Evolutionary conservation across 2,888 invertebrate genomes (phyloP), one percentile per base, ranked within the genome.

Genomic region (Erebia ligea): DNA sequence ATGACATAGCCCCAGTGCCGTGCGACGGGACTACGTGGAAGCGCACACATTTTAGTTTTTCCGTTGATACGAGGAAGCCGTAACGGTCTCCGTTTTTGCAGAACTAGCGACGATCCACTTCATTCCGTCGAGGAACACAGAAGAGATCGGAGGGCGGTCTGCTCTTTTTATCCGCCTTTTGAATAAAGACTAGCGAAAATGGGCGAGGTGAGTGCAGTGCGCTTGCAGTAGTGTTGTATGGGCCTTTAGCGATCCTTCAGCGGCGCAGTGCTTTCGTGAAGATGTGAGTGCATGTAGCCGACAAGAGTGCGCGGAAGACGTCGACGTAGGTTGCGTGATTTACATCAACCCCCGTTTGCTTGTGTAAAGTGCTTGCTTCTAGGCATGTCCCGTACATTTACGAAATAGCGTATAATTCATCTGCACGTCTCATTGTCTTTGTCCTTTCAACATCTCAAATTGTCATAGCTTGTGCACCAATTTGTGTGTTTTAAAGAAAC

Each of bases 171-270:
- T 88, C 89, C 90, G 89, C 90, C 91, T 91, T 88, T 89, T 81
- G 85, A 84, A 88, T 91, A 93, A 84, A 91, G 87, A 91, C 91
- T 92, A 88, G 87, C 86, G 89, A 91, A 90, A 92, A 93, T 93
- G 93, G 93, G 93, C 92, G 93, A 93, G 93, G 93, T 93, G 92
- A 93, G 93, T 93, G 90, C 86, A 83, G 89, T 88, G 91, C 77
- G 81, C 89, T 90, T 89, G 84, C 84, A 85, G 92, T 92, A 92
- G 91, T 90, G 91, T 86, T 91, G 84, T 83, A 79, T 84, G 87
- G 86, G 86, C 82, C 82, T 88, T 88, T 86, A 87, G 86, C 81
- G 78, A 81, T 75, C 78, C 80, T 79, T 78, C 77, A 45, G 67
- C 68, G 73, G 79, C 79, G 81, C 81, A 88, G 89, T 90, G 91